Evolutionary conservation across 2,797 vertebrate species (phyloP), one percentile per base, ranked within the genome.

Genomic region (Poecilia gillii): DNA sequence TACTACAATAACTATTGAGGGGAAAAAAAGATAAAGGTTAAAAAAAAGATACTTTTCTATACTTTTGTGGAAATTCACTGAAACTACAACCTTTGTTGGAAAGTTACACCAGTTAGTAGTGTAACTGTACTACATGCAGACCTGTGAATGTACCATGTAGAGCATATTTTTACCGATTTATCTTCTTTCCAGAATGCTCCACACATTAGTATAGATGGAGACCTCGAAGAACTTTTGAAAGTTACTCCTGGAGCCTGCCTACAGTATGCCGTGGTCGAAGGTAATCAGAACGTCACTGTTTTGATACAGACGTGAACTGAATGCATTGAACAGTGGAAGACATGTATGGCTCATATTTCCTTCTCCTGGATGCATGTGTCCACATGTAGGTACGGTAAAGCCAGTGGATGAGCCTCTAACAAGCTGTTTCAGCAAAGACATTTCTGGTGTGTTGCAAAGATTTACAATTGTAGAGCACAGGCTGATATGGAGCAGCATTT

Each of bases 211-310:
- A 91, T 97, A 14, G 93, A 96, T 20, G 89, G 91, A 0, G 77
- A 93, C 73, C 95, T 98, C 53, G 88, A 92, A 68, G 90, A 93
- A 16, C 81, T 96, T 83, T 88, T 98, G 77, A 95, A 96, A 75
- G 92, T 89, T 0, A 92, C 95, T 33, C 94, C 96, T 28, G 96
- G 94, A 72, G 94, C 92, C 0, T 96, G 96, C 93, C 91, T 97
- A 51, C 92, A 94, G 68, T 98, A 98, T 11, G 96, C 94, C 81
- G 95, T 96, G 72, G 91, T 98, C 39, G 96, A 98, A 95, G 97
- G 97, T 98, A 93, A 96, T 85, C 7, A 5, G 13, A 23, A 20
- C 85, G 28, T 77, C 28, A 33, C 43, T 73, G 39, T 76, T 81
- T 74, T 23, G 1, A 73, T 7, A 23, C 70, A 59, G 39, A 79